Evolutionary conservation across 2,797 vertebrate species (phyloP).

Genomic region (Microctenopoma lineatum): DNA sequence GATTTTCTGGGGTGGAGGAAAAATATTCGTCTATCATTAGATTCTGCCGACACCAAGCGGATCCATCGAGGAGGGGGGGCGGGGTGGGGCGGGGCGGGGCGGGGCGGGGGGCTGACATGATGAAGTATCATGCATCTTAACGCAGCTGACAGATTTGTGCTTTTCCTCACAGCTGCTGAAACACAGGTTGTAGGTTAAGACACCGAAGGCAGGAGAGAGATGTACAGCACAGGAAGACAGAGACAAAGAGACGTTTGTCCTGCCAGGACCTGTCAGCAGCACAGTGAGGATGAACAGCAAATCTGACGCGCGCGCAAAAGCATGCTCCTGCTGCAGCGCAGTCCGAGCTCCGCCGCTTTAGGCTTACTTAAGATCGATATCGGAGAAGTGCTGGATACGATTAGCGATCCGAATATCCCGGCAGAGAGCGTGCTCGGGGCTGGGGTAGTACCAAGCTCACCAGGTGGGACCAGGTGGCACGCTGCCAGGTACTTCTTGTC

Average conservation of each 20-base stretch:
- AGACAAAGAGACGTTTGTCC: neutral
- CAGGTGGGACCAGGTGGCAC: conserved; percentile 92
- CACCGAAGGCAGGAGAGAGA: neutral
- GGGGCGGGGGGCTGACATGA: conserved; percentile 66
- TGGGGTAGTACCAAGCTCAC: conserved; percentile 87
- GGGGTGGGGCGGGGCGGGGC: conserved; percentile 55
- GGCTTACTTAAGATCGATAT: conserved; percentile 87
- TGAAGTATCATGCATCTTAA: conserved; percentile 74
- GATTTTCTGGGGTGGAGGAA: conserved; percentile 39
- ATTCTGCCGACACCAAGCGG: conserved; percentile 52
- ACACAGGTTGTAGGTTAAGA: neutral
- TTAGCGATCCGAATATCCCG: conserved; percentile 88
- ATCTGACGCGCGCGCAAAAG: conserved; percentile 71
- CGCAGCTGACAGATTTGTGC: conserved; percentile 77
- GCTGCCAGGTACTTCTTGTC: conserved; percentile 98
- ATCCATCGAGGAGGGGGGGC: conserved; percentile 40
- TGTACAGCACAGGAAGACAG: neutral
- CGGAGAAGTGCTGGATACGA: conserved; percentile 88
- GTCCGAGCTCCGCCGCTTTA: conserved; percentile 68
- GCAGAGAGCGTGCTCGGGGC: conserved; percentile 84
- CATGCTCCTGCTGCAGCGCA: conserved; percentile 77
- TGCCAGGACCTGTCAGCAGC: conserved; percentile 45
- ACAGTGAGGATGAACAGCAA: conserved; percentile 64
- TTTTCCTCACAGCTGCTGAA: conserved; percentile 65
- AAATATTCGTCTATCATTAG: conserved; percentile 51